Evolutionary conservation across 2,113 vertebrate genomes (phyloP), one percentile per base, ranked within the genome.

Genomic region (Neolamprologus devosi): DNA sequence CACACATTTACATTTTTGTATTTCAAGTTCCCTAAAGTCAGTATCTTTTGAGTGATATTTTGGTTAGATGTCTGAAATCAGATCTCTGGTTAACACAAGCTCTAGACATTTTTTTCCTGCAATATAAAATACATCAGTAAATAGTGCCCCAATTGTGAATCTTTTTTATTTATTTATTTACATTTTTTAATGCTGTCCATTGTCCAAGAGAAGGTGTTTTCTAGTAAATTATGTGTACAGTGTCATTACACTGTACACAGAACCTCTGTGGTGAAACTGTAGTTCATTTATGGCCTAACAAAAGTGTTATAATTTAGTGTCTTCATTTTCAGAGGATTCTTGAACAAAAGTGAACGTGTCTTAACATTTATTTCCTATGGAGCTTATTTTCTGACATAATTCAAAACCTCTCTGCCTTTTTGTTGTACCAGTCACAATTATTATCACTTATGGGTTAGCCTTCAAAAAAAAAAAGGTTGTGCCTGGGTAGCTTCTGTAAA

Each of bases 391-490:
- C 37, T 26, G 68, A 16, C n/a, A 17, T 14, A 42, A 73, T 73
- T 73, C 40, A 45, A 73, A 73, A 17, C 21, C 68, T 42, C 65
- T 16, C 37, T 73, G 37, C 21, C 21, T 42, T 73, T 73, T 73
- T 45, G 21, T 45, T 73, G 3, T 26, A 26, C n/a, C 12, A 10
- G 37, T 73, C 12, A 45, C 12, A 23, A 40, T 73, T 42, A 6
- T 73, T 0, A 65, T 5, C 17, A 35, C 17, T 65, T 37, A 0
- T 1, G 30, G 17, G 17, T 65, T 65, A 1, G 65, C 2, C 11
- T 68, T 68, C 11, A 68, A 68, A 21, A 68, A 65, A 65, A 65
- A 63, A 40, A 40, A 8, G 4, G 11, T 14, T 8, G 19, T 40
- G 11, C 7, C 35, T 40, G 63, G 35, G 21, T 45, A 45, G 21